Base-by-base conservation (phyloP, 2,113 vertebrate species). In the Heliornis fulica region DNA sequence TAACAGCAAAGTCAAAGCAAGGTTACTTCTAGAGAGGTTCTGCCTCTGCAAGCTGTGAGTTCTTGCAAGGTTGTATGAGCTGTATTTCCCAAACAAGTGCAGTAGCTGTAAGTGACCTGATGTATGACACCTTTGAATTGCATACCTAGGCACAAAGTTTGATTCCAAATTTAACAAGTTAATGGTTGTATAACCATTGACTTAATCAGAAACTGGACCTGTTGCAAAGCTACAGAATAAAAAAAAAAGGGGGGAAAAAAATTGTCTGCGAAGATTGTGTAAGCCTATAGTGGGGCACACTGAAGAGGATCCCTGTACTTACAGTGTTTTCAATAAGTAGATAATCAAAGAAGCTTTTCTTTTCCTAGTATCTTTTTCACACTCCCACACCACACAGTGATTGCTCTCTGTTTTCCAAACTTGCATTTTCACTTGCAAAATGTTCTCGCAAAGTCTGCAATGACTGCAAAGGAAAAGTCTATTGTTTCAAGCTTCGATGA, bases 271-370 rank as follows among this genome's bases (percentile, higher is more conserved):
- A 6, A 32, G 11, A 11, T 45, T 72, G 13, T 43, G 9, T n/a
- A 79, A 68, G 15, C 2, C 4, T 51, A 1, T 31, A 36, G 23
- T 40, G 20, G 31, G 12, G 72, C 18, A 46, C 0, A 1, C 1
- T 40, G 43, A 64, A 72, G 31, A 64, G 32, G 8, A 83, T 23
- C 3, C 7, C 9, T 46, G 5, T 46, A 26, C 46, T 45, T 25
- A 12, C 2, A 6, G 26, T 79, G 23, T 57, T 72, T 85, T 83
- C 26, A 51, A n/a, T 28, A 31, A 76, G 63, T 31, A 43, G 11
- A 7, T 7, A 26, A 23, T 82, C 70, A 66, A 50, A 57, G 19
- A 46, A 8, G 2, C 1, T n/a, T 54, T 45, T 63, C 40, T 43
- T 32, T 13, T 41, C 6, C 19, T 29, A 31, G 14, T 7, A 34